Evolutionary conservation across 2,797 vertebrate genomes (phyloP), one percentile per base, ranked within the genome.

Genomic region (Podarcis lilfordi): DNA sequence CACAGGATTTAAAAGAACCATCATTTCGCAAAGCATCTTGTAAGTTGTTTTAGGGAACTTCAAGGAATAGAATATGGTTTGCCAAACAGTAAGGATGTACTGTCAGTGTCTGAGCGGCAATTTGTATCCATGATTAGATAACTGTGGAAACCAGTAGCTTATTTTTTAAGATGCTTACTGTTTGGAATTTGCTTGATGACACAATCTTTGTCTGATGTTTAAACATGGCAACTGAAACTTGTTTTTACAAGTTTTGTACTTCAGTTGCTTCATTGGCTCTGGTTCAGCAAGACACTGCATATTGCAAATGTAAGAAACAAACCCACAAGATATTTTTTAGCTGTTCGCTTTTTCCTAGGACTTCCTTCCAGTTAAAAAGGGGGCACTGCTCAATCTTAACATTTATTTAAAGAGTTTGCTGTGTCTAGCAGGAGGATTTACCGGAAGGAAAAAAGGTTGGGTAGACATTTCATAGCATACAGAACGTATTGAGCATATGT

Each of bases 21-120:
- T 91, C 97, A 0, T 93, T 96, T 92, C 96, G 95, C 93, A 96
- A 97, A 94, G 96, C 95, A 90, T 96, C 96, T 90, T 96, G 98
- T 99, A 98, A 97, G 98, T 94, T 94, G 21, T 90, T 80, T 76
- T 82, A 84, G 75, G 35, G 85, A 74, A 91, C 89, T 88, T 55
- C 50, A 19, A 27, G 92, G 82, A 89, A 89, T 55, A 66, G 87
- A 91, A 91, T 89, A 81, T 19, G 88, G 84, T 8, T 64, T 50
- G n/a, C 40, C 23, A 78, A n/a, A 78, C 35, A 37, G 25, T 37
- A 40, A 59, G 21, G 43, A 6, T 61, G 80, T 69, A n/a, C 29
- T 81, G 35, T 82, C 37, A 19, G 15, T 71, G 37, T 45, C 37
- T 37, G 11, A 5, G 8, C 25, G 10, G 7, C 37, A 29, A 10